Percentiles rank a stretch among this genome's conserved stretches.
phyloP scores from a whole-genome alignment of 2,888 invertebrate genomes.

The Agrotis exclamationis region DNA sequence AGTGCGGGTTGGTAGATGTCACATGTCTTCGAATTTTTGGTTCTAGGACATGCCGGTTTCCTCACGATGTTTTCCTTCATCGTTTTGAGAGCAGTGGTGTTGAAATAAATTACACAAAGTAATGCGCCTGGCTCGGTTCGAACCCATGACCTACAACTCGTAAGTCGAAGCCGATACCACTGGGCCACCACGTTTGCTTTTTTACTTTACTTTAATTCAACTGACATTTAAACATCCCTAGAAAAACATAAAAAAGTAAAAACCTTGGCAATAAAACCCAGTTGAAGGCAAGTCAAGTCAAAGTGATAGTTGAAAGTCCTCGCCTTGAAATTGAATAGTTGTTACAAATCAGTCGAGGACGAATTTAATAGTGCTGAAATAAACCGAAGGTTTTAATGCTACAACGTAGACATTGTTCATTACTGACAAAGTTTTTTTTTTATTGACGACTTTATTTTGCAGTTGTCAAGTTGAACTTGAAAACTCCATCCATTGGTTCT shows the following conservation, averaged over 20 bases:
- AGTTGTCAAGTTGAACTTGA: neutral
- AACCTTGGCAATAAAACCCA: conserved; percentile 31
- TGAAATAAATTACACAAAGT: no score
- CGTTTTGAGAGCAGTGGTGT: no score
- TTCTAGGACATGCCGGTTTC: no score
- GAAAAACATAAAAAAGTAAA: neutral
- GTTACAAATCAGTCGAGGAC: conserved; percentile 30
- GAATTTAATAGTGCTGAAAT: conserved; percentile 7
- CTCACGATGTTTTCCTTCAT: no score
- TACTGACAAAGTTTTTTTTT: neutral
- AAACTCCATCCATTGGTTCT: neutral
- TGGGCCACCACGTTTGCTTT: no score
- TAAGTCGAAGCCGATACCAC: no score
- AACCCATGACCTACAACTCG: no score
- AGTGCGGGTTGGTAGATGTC: no score
- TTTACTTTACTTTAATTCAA: no score
- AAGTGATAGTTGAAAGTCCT: conserved; percentile 49
- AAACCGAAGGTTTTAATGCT: conserved; percentile 22
- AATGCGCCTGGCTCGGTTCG: no score
- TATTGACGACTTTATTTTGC: neutral
- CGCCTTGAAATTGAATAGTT: conserved; percentile 46
- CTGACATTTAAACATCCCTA: conserved; percentile 9
- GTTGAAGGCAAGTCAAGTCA: conserved; percentile 51
- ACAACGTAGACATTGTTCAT: neutral
- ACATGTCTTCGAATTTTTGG: no score